Conservation (phyloP, 2,113 vertebrate species). For the Carassius gibelio region DNA sequence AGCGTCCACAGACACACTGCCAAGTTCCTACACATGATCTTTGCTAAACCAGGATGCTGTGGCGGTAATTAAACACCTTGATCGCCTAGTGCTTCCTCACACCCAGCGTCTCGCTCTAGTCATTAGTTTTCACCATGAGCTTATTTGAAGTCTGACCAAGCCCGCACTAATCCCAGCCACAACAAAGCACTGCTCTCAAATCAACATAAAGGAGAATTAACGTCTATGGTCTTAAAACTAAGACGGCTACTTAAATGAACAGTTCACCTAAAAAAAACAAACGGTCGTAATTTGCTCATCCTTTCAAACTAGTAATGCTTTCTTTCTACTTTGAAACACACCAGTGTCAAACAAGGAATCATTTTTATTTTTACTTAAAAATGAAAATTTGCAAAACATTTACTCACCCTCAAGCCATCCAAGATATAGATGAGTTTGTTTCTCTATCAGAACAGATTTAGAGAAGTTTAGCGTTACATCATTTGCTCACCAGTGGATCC, state of each 20-base stretch:
- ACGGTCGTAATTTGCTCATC: not conserved
- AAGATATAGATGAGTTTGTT: not conserved
- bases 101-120: not conserved
- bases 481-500: not conserved
- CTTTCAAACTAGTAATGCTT: not conserved
- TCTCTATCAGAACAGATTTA: not conserved
- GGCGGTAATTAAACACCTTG: slow-evolving; percentile 58
- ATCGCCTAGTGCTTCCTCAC: slow-evolving; percentile 34
- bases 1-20: slow-evolving; percentile 15
- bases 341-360: not conserved
- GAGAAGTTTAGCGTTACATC: not conserved
- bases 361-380: not conserved
- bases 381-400: not conserved
- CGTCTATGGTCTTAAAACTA: not conserved
- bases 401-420: not conserved
- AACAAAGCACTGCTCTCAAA: not conserved
- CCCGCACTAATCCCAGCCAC: not conserved
- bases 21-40: slow-evolving; percentile 21
- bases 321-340: not conserved
- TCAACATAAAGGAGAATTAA: not conserved
- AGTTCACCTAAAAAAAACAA: not conserved
- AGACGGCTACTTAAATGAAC: not conserved
- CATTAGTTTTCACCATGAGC: not conserved
- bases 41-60: slow-evolving; percentile 43
- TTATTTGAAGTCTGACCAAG: not conserved